Evolutionary conservation across 2,888 invertebrate genomes (phyloP), one percentile per base, ranked within the genome.

Genomic region (Drosophila tanythrix): DNA sequence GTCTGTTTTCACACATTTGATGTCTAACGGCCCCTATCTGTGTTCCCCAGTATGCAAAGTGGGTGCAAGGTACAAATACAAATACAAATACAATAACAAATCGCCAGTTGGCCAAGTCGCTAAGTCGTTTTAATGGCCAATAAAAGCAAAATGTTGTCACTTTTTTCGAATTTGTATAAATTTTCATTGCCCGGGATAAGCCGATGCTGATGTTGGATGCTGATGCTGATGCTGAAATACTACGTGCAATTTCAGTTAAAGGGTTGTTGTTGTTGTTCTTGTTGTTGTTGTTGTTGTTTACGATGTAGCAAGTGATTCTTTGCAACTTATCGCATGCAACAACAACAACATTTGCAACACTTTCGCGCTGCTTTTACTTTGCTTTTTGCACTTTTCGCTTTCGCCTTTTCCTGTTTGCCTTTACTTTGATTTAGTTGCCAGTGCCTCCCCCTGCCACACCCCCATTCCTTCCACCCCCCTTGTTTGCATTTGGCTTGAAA

Each of bases 61-160:
- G 76, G 52, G 70, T 69, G 58, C 82, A 84, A 84, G 84, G 84
- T 84, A 84, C 89, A 85, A 73, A 82, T 77, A 78, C 79, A 5
- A 21, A 43, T 21, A 36, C 53, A 40, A 57, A 57, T 15, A 56
- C 13, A 46, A 18, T 27, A 56, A 56, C 38, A 57, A 68, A 82
- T 85, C 83, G 71, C 58, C 61, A 53, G 74, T 33, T 53, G 72
- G 80, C 82, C 89, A 90, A 91, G 88, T 88, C 89, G 88, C 92
- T 92, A 92, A 92, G 92, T 92, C 92, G 88, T 89, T 90, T 92
- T 92, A 92, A 92, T 92, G 92, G 92, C 92, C 92, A 92, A 92
- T 92, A 92, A 92, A 92, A 92, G 92, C 88, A 90, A 92, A 92
- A 92, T 92, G 92, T 91, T 92, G 92, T 92, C 91, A 91, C 91